phyloP scores from a whole-genome alignment of 2,888 invertebrate genomes.

The Eupithecia pulchellata region DNA sequence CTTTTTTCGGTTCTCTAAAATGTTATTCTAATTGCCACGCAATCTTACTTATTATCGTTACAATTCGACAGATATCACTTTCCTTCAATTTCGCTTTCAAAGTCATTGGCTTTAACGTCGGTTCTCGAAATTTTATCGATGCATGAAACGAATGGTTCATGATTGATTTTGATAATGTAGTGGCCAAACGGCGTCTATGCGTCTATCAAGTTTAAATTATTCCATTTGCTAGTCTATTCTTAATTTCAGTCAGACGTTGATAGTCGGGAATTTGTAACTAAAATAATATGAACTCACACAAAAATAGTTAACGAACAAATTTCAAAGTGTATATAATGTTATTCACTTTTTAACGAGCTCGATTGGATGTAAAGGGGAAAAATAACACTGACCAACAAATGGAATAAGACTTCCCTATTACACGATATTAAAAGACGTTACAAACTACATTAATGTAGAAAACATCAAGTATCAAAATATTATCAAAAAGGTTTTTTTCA shows the following conservation, averaged over 20 bases:
- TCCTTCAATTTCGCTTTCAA: slow-evolving; percentile 53
- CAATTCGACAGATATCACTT: slow-evolving; percentile 83
- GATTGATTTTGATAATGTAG: slow-evolving; percentile 40
- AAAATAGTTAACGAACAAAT: neutral
- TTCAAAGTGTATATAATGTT: too few species aligned
- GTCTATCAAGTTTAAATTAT: slow-evolving; percentile 59
- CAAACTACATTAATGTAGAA: slow-evolving; percentile 82
- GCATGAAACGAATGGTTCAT: slow-evolving; percentile 28
- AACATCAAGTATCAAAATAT: slow-evolving; percentile 85
- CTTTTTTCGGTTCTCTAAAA: slow-evolving; percentile 53
- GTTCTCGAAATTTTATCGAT: slow-evolving; percentile 31
- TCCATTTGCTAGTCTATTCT: slow-evolving; percentile 61
- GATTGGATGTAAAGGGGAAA: neutral
- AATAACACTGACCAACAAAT: slow-evolving; percentile 61
- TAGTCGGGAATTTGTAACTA: slow-evolving; percentile 2
- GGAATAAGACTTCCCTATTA: slow-evolving; percentile 69
- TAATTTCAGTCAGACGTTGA: slow-evolving; percentile 40
- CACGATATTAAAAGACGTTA: slow-evolving; percentile 72
- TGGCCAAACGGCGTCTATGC: slow-evolving; percentile 35
- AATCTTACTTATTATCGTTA: slow-evolving; percentile 78
- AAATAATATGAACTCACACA: neutral
- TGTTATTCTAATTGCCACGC: slow-evolving; percentile 79
- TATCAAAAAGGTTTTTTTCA: slow-evolving; percentile 81
- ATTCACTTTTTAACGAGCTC: neutral
- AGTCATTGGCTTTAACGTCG: slow-evolving; percentile 40